Percentiles rank a stretch among this genome's conserved stretches.
Conservation (phyloP, 2,888 invertebrate species). For the Apeira syringaria region DNA sequence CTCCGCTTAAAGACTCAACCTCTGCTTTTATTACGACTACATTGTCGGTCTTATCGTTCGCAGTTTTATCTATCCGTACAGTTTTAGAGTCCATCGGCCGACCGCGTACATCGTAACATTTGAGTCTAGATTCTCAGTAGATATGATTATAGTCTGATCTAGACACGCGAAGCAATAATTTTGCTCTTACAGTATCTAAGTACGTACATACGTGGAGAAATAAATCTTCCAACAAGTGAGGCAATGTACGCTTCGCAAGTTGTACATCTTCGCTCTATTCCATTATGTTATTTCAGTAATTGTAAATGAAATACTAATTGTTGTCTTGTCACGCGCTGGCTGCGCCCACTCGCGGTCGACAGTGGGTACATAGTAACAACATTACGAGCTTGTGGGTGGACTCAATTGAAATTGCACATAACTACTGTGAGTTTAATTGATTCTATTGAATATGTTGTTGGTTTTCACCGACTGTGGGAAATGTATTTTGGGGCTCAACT, state of each 20-base stretch:
- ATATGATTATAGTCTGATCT: conserved; percentile 9
- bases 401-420: conserved; percentile 30
- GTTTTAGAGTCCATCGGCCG: conserved; percentile 18
- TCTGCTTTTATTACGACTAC: conserved; percentile 46
- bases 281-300: conserved; percentile 46
- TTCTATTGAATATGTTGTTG: conserved; percentile 18
- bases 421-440: conserved; percentile 26
- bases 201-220: conserved; percentile 31
- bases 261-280: conserved; percentile 36
- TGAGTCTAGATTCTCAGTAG: neutral
- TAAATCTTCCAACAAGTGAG: conserved; percentile 40
- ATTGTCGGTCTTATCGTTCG: conserved; percentile 40
- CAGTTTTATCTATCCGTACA: conserved; percentile 22
- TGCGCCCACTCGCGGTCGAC: conserved; percentile 44
- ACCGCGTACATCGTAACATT: conserved; percentile 17
- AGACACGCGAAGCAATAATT: conserved; percentile 41
- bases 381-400: neutral
- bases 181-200: conserved; percentile 26
- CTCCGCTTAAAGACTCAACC: conserved; percentile 50
- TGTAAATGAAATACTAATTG: conserved; percentile 58
- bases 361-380: conserved; percentile 12
- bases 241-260: conserved; percentile 41
- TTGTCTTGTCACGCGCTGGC: conserved; percentile 44
- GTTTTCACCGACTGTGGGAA: conserved; percentile 16
- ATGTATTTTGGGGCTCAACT: conserved; percentile 9